Evolutionary conservation across 2,113 vertebrate species (phyloP), one percentile per base, ranked within the genome.

Genomic region (Argyrosomus japonicus): DNA sequence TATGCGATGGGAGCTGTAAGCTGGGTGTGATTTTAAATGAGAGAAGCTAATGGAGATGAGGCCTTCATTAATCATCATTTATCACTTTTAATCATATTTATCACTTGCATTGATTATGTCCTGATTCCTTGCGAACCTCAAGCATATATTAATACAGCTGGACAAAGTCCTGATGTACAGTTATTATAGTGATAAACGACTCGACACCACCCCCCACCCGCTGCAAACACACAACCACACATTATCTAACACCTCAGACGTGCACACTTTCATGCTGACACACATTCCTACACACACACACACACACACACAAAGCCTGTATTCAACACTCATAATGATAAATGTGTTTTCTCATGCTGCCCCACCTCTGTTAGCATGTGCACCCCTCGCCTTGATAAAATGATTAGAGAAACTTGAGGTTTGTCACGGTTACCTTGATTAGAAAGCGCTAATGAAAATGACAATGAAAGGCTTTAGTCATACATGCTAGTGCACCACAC

Each of bases 21-120:
- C 61, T 84, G 62, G 70, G 64, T 84, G 73, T 82, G 87, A 88
- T 91, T 90, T 82, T 85, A 91, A 91, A 91, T 90, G 87, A 84
- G 87, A 82, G 84, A 84, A 75, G 72, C 76, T 84, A 92, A 90
- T 89, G 79, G 77, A 93, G 93, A 94, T 69, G 79, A 91, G 86
- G 81, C 90, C 88, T 90, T 91, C 93, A 92, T 95, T 95, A 95
- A 95, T 96, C 94, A 94, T 89, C 91, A 92, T 94, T 94, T 91
- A 94, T 94, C 93, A 93, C 90, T 91, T 94, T 93, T 93, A 95
- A 95, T 95, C 94, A 94, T 95, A 95, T 95, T 95, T 95, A 95
- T 94, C 94, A 93, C 94, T 90, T 82, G 94, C 95, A 96, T 96
- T 94, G 94, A 95, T 95, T 95, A 94, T 91, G 90, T 92, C 84